Base-by-base conservation (phyloP, 2,888 invertebrate species). In the Julus scanicus region DNA sequence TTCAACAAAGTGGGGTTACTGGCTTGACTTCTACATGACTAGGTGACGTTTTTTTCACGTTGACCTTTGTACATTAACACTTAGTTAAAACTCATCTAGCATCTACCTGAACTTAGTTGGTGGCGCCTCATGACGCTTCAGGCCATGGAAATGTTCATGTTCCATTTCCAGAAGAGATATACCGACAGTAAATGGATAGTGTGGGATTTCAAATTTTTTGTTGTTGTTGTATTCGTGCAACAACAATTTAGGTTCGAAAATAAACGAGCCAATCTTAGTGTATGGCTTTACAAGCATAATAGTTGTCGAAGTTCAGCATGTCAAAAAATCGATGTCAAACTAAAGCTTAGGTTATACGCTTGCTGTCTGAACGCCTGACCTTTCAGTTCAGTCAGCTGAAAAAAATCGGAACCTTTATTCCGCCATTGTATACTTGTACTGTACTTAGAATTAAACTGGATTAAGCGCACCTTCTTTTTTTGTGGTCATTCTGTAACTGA, bases 51-150 rank as follows among this genome's bases (percentile, higher is more conserved):
- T 80, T 63, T 71, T 80, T 80, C 80, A 4, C 11, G 3, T 37
- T 80, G 80, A 80, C 80, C 80, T 80, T 80, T 39, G 80, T 37
- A 15, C 80, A 39, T 80, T 80, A 80, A 80, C 80, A 80, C 80
- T 80, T 80, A 80, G 80, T 80, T 80, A 80, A 44, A 80, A 80
- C 80, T 80, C 80, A 37, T 80, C 80, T 80, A 37, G 80, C 80
- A 80, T 80, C 80, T 80, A 80, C 80, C 80, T 80, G 80, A 80
- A 80, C 80, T 80, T 80, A 39, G 80, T 80, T 80, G 80, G 80
- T 80, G 80, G 80, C 37, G 29, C 80, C 80, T 80, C 37, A 13
- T 37, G 37, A 39, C 37, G 80, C 15, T 80, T 1, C 13, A 37
- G 80, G 80, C 80, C 37, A 80, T 37, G 4, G 80, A 37, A 80